Evolutionary conservation across 2,113 vertebrate genomes (phyloP).

Genomic region (Gymnogyps californianus): DNA sequence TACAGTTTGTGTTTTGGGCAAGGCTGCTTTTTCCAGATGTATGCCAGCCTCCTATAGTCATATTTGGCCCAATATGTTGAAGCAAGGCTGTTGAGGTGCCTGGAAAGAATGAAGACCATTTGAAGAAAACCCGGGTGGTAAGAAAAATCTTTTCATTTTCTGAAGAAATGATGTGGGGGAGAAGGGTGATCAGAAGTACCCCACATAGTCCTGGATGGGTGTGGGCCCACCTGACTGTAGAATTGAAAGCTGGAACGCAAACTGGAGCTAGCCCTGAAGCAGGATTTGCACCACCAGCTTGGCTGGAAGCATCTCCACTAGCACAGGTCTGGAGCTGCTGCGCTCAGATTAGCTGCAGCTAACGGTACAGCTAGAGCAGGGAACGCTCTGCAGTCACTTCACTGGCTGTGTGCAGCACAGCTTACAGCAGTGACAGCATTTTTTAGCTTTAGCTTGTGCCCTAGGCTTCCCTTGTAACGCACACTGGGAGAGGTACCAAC

Average conservation of each 20-base stretch:
- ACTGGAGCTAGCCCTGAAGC: not conserved
- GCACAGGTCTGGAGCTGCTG: not conserved
- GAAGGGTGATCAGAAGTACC: not conserved
- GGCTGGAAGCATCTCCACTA: not conserved
- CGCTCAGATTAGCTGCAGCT: not conserved
- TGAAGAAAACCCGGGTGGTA: not conserved
- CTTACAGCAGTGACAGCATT: not conserved
- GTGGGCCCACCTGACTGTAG: too few relatives aligned
- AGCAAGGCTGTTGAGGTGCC: not conserved
- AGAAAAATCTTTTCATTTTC: not conserved
- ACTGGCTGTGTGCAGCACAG: not conserved
- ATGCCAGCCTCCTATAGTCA: fast-evolving
- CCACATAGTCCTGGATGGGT: not conserved
- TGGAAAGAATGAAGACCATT: not conserved
- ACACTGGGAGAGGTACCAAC: fast-evolving
- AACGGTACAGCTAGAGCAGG: too few relatives aligned
- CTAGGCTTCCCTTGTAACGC: fast-evolving
- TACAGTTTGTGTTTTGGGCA: not conserved
- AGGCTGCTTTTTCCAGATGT: not conserved
- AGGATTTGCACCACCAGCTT: too few relatives aligned
- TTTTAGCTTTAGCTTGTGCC: not conserved
- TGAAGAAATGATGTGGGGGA: not conserved
- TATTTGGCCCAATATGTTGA: fast-evolving
- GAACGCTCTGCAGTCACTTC: fast-evolving
- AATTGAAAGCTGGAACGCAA: not conserved